phyloP scores from a whole-genome alignment of 2,113 vertebrate species.

The Madoqua kirkii region DNA sequence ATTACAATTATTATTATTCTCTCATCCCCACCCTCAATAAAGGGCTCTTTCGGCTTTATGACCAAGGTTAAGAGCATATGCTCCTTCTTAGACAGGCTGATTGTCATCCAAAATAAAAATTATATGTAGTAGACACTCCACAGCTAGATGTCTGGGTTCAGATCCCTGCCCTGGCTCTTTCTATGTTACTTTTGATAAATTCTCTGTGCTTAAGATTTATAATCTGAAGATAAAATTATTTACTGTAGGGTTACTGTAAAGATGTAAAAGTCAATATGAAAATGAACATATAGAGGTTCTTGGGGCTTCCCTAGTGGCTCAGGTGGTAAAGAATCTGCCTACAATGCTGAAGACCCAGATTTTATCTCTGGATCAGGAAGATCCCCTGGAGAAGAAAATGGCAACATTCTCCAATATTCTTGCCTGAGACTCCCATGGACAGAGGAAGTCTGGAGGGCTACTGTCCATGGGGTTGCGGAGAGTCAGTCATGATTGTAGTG shows the following conservation, averaged over 20 bases:
- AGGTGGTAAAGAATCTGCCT: background rate
- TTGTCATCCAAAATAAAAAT: background rate
- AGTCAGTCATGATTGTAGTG: accelerated
- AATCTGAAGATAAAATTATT: background rate
- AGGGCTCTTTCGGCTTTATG: background rate
- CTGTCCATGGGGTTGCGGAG: background rate
- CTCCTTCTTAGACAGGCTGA: background rate
- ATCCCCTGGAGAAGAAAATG: background rate
- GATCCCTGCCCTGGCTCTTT: background rate
- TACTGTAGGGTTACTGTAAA: background rate
- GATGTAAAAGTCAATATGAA: background rate
- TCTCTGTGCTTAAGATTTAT: background rate
- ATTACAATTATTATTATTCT: background rate
- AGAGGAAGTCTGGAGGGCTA: background rate
- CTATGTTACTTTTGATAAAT: background rate
- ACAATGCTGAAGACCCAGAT: background rate
- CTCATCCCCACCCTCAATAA: accelerated
- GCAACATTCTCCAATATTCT: background rate
- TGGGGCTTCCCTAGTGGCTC: background rate
- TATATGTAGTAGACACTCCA: background rate
- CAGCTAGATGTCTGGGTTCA: background rate
- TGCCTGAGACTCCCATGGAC: background rate
- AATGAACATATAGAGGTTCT: background rate
- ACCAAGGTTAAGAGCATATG: background rate
- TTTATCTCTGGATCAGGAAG: background rate